These are phyloP conservation scores for Xerus rutilus DNA, from an alignment of 2,797 vertebrate species.

Conservation along the genomic window DNA sequence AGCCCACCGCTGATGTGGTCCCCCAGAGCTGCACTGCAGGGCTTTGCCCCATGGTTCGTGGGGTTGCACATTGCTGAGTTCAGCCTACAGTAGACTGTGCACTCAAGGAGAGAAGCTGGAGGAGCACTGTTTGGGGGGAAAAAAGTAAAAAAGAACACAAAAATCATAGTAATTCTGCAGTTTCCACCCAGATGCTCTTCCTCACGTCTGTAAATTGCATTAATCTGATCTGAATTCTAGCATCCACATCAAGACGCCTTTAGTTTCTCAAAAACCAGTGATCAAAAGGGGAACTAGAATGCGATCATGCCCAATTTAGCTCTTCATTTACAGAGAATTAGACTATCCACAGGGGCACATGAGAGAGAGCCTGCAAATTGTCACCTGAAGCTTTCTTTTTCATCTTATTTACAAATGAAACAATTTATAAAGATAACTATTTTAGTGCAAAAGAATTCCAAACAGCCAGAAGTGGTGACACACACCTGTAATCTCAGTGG, in stretches of 20 bases:
- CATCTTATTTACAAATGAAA: not conserved
- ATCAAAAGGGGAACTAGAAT: not conserved
- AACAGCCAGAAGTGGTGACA: not conserved
- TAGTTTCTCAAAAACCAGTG: not conserved
- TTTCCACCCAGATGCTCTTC: not conserved
- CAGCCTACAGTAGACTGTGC: not conserved
- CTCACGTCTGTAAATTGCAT: not conserved
- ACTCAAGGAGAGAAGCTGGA: not conserved
- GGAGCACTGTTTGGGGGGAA: not conserved
- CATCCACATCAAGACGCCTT: not conserved
- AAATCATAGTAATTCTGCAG: not conserved
- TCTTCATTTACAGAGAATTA: not conserved
- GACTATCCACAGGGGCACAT: not conserved
- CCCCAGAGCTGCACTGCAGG: rapidly evolving
- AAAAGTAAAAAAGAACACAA: not conserved
- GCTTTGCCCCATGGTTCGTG: rapidly evolving
- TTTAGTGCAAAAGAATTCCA: not conserved
- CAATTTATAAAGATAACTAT: not conserved
- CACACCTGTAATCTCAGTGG: too few relatives aligned
- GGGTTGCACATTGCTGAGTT: rapidly evolving
- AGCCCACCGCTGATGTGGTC: rapidly evolving
- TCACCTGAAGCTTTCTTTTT: not conserved
- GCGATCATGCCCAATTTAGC: not conserved
- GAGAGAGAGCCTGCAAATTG: not conserved
- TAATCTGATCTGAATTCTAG: conserved; percentile 46